Base-by-base conservation (phyloP, 2,113 vertebrate genomes). In the Cercocebus atys region DNA sequence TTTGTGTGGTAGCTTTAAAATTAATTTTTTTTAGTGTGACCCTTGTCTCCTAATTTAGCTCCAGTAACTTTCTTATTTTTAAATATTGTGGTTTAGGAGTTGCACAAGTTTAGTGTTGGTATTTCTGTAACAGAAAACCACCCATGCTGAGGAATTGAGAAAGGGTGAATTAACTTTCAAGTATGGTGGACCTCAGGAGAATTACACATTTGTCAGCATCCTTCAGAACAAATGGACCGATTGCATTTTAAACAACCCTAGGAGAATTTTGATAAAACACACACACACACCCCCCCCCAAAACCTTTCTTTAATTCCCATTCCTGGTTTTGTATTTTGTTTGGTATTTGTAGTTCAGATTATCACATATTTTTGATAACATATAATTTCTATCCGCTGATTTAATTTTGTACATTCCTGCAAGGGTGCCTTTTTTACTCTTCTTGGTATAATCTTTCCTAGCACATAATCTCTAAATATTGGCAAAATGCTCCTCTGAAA, bases 61-160 rank as follows among this genome's bases (percentile, higher is more conserved):
- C 47, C 85, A 88, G 83, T 97, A 91, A 87, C 83, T 79, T 94
- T 81, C 43, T 96, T 91, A 94, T 93, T 98, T 97, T 94, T 97
- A 96, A 95, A 82, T 80, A 25, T 2, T 45, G 90, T 90, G 89
- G 90, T 75, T 96, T 38, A 68, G 66, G 40, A 84, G 75, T 84
- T 97, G 86, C 96, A 76, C 35, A 38, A 94, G 55, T 88, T 79
- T 83, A 73, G 43, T 87, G 88, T 82, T 95, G 75, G 75, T 95
- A 55, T 97, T 97, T 96, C 96, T 97, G 8, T 92, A 96, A 92
- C 90, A 80, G 66, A 97, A 96, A 81, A 61, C 88, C 70, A 61
- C 64, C 76, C 87, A 13, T 35, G 17, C 50, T 93, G 88, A 75
- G 84, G 72, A 98, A 93, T 73, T 92, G 72, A 92, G 81, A 85